Conservation (phyloP, 2,888 invertebrate genomes). For the Caenorhabditis sulstoni region DNA sequence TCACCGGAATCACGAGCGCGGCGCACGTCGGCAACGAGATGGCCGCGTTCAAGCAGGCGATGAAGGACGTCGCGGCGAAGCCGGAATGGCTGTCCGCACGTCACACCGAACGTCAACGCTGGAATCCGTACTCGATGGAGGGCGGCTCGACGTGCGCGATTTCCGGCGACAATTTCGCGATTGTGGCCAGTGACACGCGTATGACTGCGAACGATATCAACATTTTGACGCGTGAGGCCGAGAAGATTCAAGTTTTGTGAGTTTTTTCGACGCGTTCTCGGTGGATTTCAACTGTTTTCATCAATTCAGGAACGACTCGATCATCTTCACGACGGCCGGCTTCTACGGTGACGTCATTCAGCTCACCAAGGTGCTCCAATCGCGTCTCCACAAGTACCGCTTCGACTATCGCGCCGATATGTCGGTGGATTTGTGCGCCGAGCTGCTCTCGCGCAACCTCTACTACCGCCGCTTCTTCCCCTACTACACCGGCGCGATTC, state of each 20-base stretch:
- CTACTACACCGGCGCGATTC: constrained; percentile 94
- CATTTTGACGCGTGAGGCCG: constrained; percentile 77
- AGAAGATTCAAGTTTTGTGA: constrained; percentile 79
- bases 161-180: constrained; percentile 94
- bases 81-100: constrained; percentile 72
- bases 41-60: constrained; percentile 53
- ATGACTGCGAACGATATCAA: constrained; percentile 75
- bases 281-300: background rate
- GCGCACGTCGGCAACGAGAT: constrained; percentile 40
- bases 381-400: constrained; percentile 87
- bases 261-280: constrained; percentile 12
- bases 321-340: constrained; percentile 94
- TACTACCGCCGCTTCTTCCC: constrained; percentile 98
- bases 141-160: constrained; percentile 90
- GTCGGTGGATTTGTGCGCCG: constrained; percentile 89
- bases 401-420: constrained; percentile 87
- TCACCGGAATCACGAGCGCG: constrained; percentile 56
- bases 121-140: constrained; percentile 79
- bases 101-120: constrained; percentile 70
- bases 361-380: constrained; percentile 84
- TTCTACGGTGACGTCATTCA: constrained; percentile 98
- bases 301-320: constrained; percentile 85
- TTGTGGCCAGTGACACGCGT: constrained; percentile 92
- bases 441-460: constrained; percentile 95
- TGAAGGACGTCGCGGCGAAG: constrained; percentile 69